Base-by-base conservation (phyloP, 2,113 vertebrate genomes). In the Addax nasomaculatus region DNA sequence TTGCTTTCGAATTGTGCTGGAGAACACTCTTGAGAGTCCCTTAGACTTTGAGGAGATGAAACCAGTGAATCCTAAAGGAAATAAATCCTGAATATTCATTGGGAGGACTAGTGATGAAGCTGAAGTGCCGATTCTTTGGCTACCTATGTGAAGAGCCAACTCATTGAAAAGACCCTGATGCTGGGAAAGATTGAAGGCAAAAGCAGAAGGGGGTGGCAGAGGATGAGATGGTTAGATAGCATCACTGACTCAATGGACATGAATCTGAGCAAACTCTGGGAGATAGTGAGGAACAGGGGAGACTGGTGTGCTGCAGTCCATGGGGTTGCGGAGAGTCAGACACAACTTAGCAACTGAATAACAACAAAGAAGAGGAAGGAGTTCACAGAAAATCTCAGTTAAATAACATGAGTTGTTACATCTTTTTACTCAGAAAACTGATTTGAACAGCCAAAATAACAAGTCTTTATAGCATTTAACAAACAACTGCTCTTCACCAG, bases 401-500 rank as follows among this genome's bases (percentile, higher is more conserved):
- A 93, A 94, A 94, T 84, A 13, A 70, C 6, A 80, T 39, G n/a
- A 36, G 95, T 92, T 97, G 36, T 58, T 47, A 92, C 29, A 70
- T 45, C 1, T 49, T 55, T 55, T 85, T 55, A 87, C 43, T 57
- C 45, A 92, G 17, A 88, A 96, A 96, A 93, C 33, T 92, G 39
- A 88, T 45, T 83, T 94, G 94, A 96, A 78, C 29, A 87, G 67
- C 43, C 90, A 95, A 89, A 95, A 90, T 90, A 93, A 67, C 70
- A n/a, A n/a, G 3, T 3, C 49, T 14, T 85, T 89, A 60, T 29
- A 62, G 60, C 88, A 94, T 90, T 93, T 94, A 97, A 93, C 36
- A 95, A 98, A 95, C 47, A 93, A 95, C 43, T 88, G 53, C 58
- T 96, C 85, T 96, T 97, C 73, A 29, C 30, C 60, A 81, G 33